Percentiles rank a stretch among this genome's conserved stretches.
Evolutionary conservation across 1,140 invertebrate genomes (phyloP).

Genomic region (Drosophila tsacasi): DNA sequence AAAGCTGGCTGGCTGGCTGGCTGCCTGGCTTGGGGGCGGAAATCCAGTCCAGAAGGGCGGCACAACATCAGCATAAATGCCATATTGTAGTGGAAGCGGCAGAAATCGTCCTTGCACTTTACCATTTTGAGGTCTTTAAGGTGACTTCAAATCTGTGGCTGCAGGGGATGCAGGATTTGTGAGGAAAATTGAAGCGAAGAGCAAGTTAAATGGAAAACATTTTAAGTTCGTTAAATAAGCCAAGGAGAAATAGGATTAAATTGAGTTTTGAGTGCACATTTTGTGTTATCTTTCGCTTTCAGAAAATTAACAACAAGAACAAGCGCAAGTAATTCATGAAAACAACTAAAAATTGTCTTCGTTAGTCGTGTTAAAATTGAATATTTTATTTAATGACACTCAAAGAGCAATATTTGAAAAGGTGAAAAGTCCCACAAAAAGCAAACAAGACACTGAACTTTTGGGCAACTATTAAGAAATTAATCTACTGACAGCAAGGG

Average conservation of each 20-base stretch:
- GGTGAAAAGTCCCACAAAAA: constrained; percentile 14
- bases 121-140: constrained; percentile 26
- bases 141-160: constrained; percentile 1
- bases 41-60: not conserved
- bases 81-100: constrained; percentile 22
- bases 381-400: not conserved
- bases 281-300: too few species aligned
- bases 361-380: not conserved
- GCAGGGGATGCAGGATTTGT: not conserved
- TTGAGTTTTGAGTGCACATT: not conserved
- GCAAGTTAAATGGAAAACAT: not conserved
- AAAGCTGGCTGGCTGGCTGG: not conserved
- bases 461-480: constrained; percentile 21
- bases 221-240: not conserved
- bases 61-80: constrained; percentile 37
- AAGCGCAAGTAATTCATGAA: not conserved
- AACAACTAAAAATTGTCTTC: not conserved
- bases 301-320: not conserved
- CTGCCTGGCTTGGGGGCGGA: not conserved
- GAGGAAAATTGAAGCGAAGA: too few species aligned
- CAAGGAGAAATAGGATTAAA: not conserved
- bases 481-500: constrained; percentile 22
- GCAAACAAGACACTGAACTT: constrained; percentile 1
- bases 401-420: constrained; percentile 11
- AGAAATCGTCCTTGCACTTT: constrained; percentile 40